A percentile compares a stretch with the other conserved stretches of the same genome.
phyloP scores from a whole-genome alignment of 2,113 vertebrate species.

The Talpa occidentalis region DNA sequence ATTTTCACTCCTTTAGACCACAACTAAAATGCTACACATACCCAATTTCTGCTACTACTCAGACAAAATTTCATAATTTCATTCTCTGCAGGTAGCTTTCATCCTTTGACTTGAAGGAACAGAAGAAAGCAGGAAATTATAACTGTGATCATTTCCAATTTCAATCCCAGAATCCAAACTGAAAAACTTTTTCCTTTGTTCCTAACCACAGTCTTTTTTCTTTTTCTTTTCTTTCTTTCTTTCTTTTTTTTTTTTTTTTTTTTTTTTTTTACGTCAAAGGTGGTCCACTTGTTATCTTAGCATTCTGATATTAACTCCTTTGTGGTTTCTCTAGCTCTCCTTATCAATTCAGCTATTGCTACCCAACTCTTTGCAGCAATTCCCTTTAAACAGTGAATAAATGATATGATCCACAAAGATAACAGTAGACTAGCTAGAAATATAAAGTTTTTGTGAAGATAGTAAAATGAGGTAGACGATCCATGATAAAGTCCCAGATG shows the following conservation, averaged over 20 bases:
- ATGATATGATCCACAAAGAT: background rate
- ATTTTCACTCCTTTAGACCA: background rate
- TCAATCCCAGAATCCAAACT: background rate
- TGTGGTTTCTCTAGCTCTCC: background rate
- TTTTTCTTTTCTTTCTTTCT: background rate
- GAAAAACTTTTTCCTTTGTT: too few species aligned
- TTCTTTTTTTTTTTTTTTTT: background rate
- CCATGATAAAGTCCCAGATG: background rate
- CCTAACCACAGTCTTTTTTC: background rate
- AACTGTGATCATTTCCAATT: constrained; percentile 21
- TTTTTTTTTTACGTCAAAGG: background rate
- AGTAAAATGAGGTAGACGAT: background rate
- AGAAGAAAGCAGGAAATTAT: constrained; percentile 48
- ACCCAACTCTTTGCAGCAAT: background rate
- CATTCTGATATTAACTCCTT: background rate
- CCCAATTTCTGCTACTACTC: background rate
- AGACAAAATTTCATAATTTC: constrained; percentile 18
- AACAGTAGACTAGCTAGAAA: background rate
- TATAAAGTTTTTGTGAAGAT: constrained; percentile 25
- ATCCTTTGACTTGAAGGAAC: constrained; percentile 8
- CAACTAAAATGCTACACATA: constrained; percentile 19
- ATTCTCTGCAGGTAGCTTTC: constrained; percentile 42
- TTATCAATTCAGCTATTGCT: background rate
- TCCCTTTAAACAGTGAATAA: constrained; percentile 30
- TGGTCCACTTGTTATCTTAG: background rate